Base-by-base conservation (phyloP, 2,888 invertebrate species). In the Cacoxenus indagator region DNA sequence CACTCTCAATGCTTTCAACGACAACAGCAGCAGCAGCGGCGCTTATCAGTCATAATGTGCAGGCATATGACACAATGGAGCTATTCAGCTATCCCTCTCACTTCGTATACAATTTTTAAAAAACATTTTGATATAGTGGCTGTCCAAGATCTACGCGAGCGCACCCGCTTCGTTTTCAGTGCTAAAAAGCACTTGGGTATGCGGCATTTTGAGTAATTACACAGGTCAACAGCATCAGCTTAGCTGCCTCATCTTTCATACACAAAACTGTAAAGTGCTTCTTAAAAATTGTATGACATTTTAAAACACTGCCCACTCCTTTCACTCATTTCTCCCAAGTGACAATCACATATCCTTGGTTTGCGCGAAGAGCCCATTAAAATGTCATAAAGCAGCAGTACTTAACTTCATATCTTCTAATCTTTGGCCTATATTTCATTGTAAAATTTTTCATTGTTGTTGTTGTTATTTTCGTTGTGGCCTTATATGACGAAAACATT, bases 271-370 rank as follows among this genome's bases (percentile, higher is more conserved):
- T 74, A 67, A 74, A 80, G 78, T 78, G 81, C 79, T 79, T 82
- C 82, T 81, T 81, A 73, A 79, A 82, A 76, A 80, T 79, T 82
- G 76, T 82, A 79, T 79, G 79, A 82, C 77, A 81, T 82, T 80
- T 78, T 78, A 74, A 74, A 82, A 80, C 77, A 73, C 76, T 76
- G 43, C 62, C 66, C 37, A 68, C 64, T 68, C 71, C 64, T 67
- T 51, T 67, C 71, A 67, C 64, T 9, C 5, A 31, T 31, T 9
- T 9, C 5, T 8, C 5, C 9, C 31, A 31, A 31, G 31, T 9
- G 5, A 31, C 31, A 31, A 31, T 31, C 9, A 31, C 9, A 31
- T 31, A 1, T 8, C 6, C 6, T 31, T 31, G 5, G 5, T 65
- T 67, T 57, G 51, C 31, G 59, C 59, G 24, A 48, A 19, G 6